Conservation (phyloP, 2,888 invertebrate genomes). For the Callosobruchus maculatus region DNA sequence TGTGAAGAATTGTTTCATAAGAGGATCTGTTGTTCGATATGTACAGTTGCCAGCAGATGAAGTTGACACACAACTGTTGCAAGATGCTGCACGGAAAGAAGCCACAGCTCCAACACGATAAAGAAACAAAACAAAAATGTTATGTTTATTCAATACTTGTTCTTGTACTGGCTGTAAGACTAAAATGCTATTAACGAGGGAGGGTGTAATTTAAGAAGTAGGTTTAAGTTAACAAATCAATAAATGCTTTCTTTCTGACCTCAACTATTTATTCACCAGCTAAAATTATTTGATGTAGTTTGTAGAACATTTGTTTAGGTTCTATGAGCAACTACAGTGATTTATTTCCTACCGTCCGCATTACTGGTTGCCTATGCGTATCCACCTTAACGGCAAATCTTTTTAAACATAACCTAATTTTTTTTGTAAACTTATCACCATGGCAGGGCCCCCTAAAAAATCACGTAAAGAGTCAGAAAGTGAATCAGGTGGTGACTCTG, state of each 20-base stretch:
- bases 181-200: not conserved
- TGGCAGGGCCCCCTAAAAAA: conserved; percentile 40
- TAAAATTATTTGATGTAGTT: no score
- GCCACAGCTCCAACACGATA: conserved; percentile 81
- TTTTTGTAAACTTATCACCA: conserved; percentile 13
- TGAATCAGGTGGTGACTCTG: conserved; percentile 24
- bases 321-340: no score
- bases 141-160: not conserved
- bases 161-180: not conserved
- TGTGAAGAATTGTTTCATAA: conserved; percentile 98
- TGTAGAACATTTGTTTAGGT: no score
- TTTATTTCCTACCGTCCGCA: no score
- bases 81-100: conserved; percentile 97
- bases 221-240: not conserved
- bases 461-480: conserved; percentile 22
- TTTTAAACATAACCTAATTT: no score
- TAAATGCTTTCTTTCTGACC: not conserved
- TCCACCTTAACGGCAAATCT: no score
- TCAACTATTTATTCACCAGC: no score
- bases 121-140: conserved; percentile 14
- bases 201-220: not conserved
- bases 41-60: conserved; percentile 98
- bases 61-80: conserved; percentile 95
- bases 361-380: no score
- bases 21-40: conserved; percentile 97